Percentiles rank a stretch among this genome's conserved stretches.
Evolutionary conservation across 2,113 vertebrate genomes (phyloP).

Genomic region (Rattus norvegicus): GRCr8 NC_086023.1:76132001-76132500

Average conservation of each 20-base stretch:
- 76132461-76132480: neutral
- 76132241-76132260: conserved; percentile 53
- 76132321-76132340: conserved; percentile 25
- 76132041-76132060: neutral
- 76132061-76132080: conserved; percentile 70
- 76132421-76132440: neutral
- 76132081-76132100: conserved; percentile 58
- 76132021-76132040: neutral
- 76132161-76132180: conserved; percentile 60
- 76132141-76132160: neutral
- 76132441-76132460: neutral
- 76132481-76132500: neutral
- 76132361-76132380: neutral
- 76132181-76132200: conserved; percentile 67
- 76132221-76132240: conserved; percentile 60
- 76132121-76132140: conserved; percentile 42
- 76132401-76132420: neutral
- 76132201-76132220: conserved; percentile 47
- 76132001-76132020: neutral
- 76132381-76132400: neutral
- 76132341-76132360: conserved; percentile 22
- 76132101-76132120: conserved; percentile 65
- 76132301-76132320: conserved; percentile 5
- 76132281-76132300: neutral
- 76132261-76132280: conserved; percentile 56